A percentile compares a stretch with the other conserved stretches of the same genome.
phyloP scores from a whole-genome alignment of 2,888 invertebrate genomes.

The Pinctada fucata region DNA sequence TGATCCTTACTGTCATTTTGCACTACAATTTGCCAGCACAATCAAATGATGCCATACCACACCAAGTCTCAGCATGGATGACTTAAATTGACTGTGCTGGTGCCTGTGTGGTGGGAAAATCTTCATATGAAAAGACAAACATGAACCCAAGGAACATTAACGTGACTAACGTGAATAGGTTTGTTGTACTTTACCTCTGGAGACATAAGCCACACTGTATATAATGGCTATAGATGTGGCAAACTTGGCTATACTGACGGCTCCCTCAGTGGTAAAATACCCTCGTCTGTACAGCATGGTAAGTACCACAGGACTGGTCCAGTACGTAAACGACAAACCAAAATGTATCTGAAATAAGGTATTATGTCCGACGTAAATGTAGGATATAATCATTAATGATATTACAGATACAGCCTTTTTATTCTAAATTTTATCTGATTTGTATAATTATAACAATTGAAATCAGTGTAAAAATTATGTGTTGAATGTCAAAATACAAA shows the following conservation, averaged over 20 bases:
- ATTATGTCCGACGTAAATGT: slow-evolving; percentile 5
- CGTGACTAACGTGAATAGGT: too few species aligned
- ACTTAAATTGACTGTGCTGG: too few species aligned
- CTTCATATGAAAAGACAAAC: too few species aligned
- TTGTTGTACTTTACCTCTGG: slow-evolving; percentile 67
- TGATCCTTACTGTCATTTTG: too few species aligned
- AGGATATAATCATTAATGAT: neutral
- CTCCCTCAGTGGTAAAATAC: slow-evolving; percentile 63
- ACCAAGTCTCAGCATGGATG: too few species aligned
- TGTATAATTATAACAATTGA: neutral
- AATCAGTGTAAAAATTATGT: too few species aligned
- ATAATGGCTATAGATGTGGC: slow-evolving; percentile 54
- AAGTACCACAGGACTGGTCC: slow-evolving; percentile 69
- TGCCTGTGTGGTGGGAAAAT: too few species aligned
- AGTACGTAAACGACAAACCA: slow-evolving; percentile 67
- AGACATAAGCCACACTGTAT: slow-evolving; percentile 56
- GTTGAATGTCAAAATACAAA: too few species aligned
- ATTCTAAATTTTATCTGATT: neutral
- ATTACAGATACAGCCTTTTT: neutral
- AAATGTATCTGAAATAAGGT: slow-evolving; percentile 61
- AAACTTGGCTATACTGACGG: slow-evolving; percentile 54
- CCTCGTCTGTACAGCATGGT: slow-evolving; percentile 67
- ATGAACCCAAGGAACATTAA: too few species aligned
- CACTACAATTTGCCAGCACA: too few species aligned
- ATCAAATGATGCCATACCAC: too few species aligned